Percentiles rank a stretch among this genome's conserved stretches.
These are phyloP conservation scores for Drosophila orosa DNA, from an alignment of 1,140 invertebrate species.

Conservation along the genomic window DNA sequence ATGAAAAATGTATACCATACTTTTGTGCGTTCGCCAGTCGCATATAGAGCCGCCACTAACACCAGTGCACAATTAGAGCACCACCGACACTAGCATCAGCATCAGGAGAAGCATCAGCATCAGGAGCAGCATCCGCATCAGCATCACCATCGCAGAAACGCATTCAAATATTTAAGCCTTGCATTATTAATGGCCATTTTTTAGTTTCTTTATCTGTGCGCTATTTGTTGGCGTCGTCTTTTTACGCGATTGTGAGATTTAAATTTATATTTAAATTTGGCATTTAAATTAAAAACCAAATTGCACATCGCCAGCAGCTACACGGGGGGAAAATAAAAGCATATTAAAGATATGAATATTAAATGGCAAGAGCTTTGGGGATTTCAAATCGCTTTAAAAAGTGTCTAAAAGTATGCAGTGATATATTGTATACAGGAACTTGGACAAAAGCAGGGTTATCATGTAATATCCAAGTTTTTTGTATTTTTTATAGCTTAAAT, in stretches of 20 bases:
- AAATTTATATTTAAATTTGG: slow-evolving; percentile 74
- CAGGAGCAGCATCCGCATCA: slow-evolving; percentile 48
- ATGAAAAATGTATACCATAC: slow-evolving; percentile 79
- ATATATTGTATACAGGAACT: background rate
- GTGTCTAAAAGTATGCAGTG: background rate
- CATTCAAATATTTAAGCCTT: slow-evolving; percentile 73
- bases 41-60: slow-evolving; percentile 32
- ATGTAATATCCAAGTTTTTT: no score
- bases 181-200: slow-evolving; percentile 67
- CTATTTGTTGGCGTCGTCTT: slow-evolving; percentile 22
- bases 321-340: background rate
- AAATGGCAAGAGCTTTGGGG: background rate
- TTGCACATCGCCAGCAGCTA: slow-evolving; percentile 47
- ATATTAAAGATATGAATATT: background rate
- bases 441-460: background rate
- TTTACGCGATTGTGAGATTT: slow-evolving; percentile 51
- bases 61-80: slow-evolving; percentile 58
- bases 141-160: slow-evolving; percentile 27
- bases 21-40: slow-evolving; percentile 63
- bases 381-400: background rate
- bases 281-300: slow-evolving; percentile 76
- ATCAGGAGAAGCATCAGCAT: slow-evolving; percentile 8
- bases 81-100: slow-evolving; percentile 31
- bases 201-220: slow-evolving; percentile 46
- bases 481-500: no score